Base-by-base conservation (phyloP, 2,888 invertebrate genomes). In the Margaritifera margaritifera region DNA sequence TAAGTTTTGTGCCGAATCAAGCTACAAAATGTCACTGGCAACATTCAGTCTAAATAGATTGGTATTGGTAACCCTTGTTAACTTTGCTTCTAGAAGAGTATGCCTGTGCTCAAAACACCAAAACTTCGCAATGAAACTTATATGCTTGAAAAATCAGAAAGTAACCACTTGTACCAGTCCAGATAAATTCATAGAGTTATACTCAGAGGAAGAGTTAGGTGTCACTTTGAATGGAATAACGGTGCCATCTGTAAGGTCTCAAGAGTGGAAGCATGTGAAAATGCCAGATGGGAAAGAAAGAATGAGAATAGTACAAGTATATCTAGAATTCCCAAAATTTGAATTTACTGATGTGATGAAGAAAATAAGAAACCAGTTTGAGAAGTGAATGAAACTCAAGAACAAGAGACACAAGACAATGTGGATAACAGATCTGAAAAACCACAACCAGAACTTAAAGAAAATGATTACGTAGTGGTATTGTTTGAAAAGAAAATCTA, bases 291-390 rank as follows among this genome's bases (percentile, higher is more conserved):
- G 76, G 1, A 77, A 74, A 55, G 69, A 77, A 52, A 31, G 68
- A 18, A 69, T 72, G 69, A 67, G 62, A 50, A 58, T 74, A 11
- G 51, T 62, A n/a, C 50, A 62, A 8, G 68, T 72, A 6, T 71
- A 74, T 51, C 24, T 57, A 22, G 69, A 73, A 61, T 18, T 65
- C 18, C 25, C 62, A 5, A 71, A 69, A 51, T 54, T 25, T 19
- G 69, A 71, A 15, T 71, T 89, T 81, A 24, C 89, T 87, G 25
- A 89, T 88, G 68, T 89, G 88, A 20, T 90, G 89, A 22, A 74
- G 51, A 60, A 24, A 51, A 42, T 22, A 42, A n/a, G 20, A 42
- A 6, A 59, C 25, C 25, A 25, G 59, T 6, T 59, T 6, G 59
- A 19, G 27, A 25, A n/a, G n/a, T n/a, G n/a, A n/a, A n/a, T n/a